Conservation (phyloP, 2,797 vertebrate species). For the Strix occidentalis region DNA sequence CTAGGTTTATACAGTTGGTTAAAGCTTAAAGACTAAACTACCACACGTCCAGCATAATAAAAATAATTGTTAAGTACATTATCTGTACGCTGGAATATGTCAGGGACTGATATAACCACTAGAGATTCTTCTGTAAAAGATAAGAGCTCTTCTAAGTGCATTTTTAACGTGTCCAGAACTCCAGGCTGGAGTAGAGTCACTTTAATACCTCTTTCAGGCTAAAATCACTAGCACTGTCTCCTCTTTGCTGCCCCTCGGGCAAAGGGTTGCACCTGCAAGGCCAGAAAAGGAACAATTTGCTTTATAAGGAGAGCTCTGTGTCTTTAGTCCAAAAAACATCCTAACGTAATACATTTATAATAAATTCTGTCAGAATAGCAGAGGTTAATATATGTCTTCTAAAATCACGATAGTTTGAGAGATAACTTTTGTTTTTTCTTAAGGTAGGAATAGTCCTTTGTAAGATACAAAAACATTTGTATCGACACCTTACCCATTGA, state of each 20-base stretch:
- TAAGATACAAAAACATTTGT: not conserved
- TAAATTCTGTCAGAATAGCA: not conserved
- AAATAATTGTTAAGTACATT: not conserved
- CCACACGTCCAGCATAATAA: not conserved
- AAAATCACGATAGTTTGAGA: not conserved
- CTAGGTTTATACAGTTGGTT: not conserved
- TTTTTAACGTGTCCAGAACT: not conserved
- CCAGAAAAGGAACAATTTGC: not conserved
- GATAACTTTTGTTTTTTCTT: not conserved
- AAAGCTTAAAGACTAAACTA: not conserved
- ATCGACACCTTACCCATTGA: fast-evolving
- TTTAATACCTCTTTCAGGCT: not conserved
- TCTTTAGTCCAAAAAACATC: not conserved
- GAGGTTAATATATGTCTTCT: not conserved
- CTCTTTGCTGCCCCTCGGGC: not conserved
- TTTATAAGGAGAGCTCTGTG: not conserved
- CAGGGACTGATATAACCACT: not conserved
- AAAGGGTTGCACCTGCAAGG: not conserved
- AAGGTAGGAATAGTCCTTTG: not conserved
- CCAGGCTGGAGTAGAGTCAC: not conserved
- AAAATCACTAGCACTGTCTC: not conserved
- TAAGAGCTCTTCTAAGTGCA: not conserved
- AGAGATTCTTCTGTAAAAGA: not conserved
- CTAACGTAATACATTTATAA: not conserved
- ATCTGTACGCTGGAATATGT: not conserved